Conservation (phyloP, 2,113 vertebrate species). For the Cryptotis parvus region DNA sequence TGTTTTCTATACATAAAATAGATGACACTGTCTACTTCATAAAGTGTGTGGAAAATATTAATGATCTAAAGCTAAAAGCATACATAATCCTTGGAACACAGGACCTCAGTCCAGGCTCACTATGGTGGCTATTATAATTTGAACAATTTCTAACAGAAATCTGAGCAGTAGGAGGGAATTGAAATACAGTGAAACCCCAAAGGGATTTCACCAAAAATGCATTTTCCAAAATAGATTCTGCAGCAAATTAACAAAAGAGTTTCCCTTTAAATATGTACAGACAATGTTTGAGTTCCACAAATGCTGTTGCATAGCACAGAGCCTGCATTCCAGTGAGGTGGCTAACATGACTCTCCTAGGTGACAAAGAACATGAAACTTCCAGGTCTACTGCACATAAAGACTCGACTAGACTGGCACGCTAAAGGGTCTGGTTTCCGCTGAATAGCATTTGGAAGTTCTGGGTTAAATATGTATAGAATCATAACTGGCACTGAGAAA, state of each 20-base stretch:
- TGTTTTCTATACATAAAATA: neutral
- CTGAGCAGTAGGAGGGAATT: neutral
- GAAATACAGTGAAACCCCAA: neutral
- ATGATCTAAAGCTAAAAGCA: neutral
- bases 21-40: neutral
- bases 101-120: neutral
- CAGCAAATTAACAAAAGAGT: conserved; percentile 17
- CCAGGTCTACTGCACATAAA: neutral
- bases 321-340: neutral
- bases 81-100: neutral
- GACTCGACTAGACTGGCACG: neutral
- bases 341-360: neutral
- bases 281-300: neutral
- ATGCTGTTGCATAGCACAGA: neutral
- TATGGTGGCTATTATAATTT: neutral
- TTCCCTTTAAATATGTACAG: neutral
- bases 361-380: fast-evolving
- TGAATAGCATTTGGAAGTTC: neutral
- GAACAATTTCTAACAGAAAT: neutral
- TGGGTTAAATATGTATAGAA: neutral
- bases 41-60: neutral
- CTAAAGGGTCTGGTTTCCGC: neutral
- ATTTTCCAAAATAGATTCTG: neutral
- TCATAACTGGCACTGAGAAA: neutral
- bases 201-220: neutral